Percentiles rank a stretch among this genome's conserved stretches.
Evolutionary conservation across 2,797 vertebrate genomes (phyloP).

Genomic region (Echeneis naucrates): DNA sequence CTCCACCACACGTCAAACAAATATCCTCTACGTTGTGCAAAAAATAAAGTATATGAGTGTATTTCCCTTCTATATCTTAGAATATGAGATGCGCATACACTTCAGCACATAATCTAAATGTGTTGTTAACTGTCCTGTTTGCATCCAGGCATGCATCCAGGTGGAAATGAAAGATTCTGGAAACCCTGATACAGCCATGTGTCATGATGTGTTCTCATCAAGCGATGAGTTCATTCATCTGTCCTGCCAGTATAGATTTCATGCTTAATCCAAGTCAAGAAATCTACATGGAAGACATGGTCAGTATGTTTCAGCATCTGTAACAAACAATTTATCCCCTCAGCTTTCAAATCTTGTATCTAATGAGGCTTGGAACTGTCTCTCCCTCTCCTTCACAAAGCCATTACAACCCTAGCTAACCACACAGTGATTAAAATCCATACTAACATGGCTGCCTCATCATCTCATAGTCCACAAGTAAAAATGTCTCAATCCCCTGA

Average conservation of each 20-base stretch:
- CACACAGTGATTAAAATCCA: slow-evolving; percentile 64
- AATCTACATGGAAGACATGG: slow-evolving; percentile 9
- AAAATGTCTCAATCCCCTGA: slow-evolving; percentile 41
- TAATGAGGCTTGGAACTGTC: slow-evolving; percentile 18
- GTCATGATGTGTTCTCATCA: slow-evolving; percentile 9
- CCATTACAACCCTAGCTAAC: slow-evolving; percentile 15
- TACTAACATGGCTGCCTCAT: slow-evolving; percentile 35
- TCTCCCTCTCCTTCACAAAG: slow-evolving; percentile 23
- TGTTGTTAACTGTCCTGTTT: not conserved
- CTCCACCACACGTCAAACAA: slow-evolving; percentile 15
- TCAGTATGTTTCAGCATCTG: slow-evolving; percentile 10
- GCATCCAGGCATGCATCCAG: not conserved
- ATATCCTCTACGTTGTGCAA: slow-evolving; percentile 34
- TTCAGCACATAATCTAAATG: not conserved
- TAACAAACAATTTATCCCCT: slow-evolving; percentile 9
- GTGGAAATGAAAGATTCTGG: not conserved
- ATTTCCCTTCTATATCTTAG: slow-evolving; percentile 18
- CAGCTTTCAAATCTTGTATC: slow-evolving; percentile 10
- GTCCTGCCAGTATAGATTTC: slow-evolving; percentile 9
- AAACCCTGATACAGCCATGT: not conserved
- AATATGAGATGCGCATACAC: slow-evolving; percentile 6
- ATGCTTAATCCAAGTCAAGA: slow-evolving; percentile 8
- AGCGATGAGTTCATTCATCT: slow-evolving; percentile 5
- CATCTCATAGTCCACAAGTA: slow-evolving; percentile 47
- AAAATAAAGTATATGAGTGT: slow-evolving; percentile 47